Conservation (phyloP, 2,888 invertebrate genomes). For the Nomada ferruginata region DNA sequence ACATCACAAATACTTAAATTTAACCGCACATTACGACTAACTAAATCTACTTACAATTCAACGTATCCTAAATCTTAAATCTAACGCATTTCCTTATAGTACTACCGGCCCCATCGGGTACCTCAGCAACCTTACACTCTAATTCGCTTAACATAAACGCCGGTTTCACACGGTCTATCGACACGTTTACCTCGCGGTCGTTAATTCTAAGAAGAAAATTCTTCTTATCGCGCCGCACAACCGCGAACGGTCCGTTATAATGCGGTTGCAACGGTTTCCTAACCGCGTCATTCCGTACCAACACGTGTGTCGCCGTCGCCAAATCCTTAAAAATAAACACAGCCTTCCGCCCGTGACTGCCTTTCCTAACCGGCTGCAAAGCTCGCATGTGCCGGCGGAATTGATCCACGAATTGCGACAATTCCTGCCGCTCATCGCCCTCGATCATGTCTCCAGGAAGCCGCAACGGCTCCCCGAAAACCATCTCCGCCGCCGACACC, state of each 20-base stretch:
- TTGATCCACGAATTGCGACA: not conserved
- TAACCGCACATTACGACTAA: too few relatives aligned
- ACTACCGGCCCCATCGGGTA: too few relatives aligned
- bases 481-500: not conserved
- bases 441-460: not conserved
- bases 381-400: not conserved
- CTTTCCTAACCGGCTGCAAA: not conserved
- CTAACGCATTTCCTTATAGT: too few relatives aligned
- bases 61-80: too few relatives aligned
- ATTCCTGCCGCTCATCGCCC: not conserved
- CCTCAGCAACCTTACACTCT: not conserved
- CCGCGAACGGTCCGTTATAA: not conserved
- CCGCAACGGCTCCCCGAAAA: not conserved
- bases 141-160: not conserved
- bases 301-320: not conserved
- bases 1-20: too few relatives aligned
- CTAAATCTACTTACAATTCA: too few relatives aligned
- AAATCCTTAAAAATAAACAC: not conserved
- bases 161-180: not conserved
- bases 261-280: slow-evolving; percentile 2
- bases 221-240: not conserved
- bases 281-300: not conserved
- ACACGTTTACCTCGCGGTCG: not conserved
- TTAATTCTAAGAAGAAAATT: not conserved
- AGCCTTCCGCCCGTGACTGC: not conserved